A percentile compares a stretch with the other conserved stretches of the same genome.
These are phyloP conservation scores for Ageneiosus marmoratus DNA, from an alignment of 2,113 vertebrate species.

Conservation along the genomic window DNA sequence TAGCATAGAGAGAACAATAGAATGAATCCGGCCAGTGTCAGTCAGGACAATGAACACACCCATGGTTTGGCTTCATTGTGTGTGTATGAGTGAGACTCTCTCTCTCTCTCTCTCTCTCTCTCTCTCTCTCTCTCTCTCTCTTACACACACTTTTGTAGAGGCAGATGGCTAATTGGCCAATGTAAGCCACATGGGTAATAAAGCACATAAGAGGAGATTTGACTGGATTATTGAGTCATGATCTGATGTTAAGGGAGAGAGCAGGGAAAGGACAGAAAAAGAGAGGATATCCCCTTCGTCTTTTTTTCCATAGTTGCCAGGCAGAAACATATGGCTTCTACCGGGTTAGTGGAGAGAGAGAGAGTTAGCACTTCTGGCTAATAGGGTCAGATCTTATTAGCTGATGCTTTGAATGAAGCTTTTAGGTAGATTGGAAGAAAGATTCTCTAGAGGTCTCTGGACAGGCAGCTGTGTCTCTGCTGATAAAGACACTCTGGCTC, in stretches of 20 bases:
- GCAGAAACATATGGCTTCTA: conserved; percentile 42
- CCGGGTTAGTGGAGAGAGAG: conserved; percentile 7
- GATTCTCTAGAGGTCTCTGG: conserved; percentile 29
- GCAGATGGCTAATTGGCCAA: conserved; percentile 90
- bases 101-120: conserved; percentile 48
- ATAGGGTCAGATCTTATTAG: conserved; percentile 63
- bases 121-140: conserved; percentile 1
- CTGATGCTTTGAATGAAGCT: conserved; percentile 51
- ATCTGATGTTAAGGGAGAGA: conserved; percentile 53
- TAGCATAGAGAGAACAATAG: conserved; percentile 65
- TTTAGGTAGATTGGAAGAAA: conserved; percentile 55
- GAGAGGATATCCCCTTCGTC: conserved; percentile 35
- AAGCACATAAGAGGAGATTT: conserved; percentile 70
- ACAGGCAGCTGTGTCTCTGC: conserved; percentile 39
- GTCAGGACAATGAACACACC: conserved; percentile 66
- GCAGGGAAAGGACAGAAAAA: conserved; percentile 5
- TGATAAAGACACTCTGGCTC: conserved; percentile 30
- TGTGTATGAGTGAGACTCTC: conserved; percentile 42
- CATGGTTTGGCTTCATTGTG: conserved; percentile 42
- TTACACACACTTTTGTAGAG: conserved; percentile 47
- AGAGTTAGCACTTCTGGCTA: conserved; percentile 48
- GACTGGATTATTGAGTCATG: conserved; percentile 71
- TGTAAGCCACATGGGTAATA: conserved; percentile 70
- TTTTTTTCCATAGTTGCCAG: conserved; percentile 26
- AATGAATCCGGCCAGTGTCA: conserved; percentile 70